A percentile compares a stretch with the other conserved stretches of the same genome.
These are phyloP conservation scores for Mus spicilegus DNA, from an alignment of 2,113 vertebrate genomes.

Conservation along the genomic window DNA sequence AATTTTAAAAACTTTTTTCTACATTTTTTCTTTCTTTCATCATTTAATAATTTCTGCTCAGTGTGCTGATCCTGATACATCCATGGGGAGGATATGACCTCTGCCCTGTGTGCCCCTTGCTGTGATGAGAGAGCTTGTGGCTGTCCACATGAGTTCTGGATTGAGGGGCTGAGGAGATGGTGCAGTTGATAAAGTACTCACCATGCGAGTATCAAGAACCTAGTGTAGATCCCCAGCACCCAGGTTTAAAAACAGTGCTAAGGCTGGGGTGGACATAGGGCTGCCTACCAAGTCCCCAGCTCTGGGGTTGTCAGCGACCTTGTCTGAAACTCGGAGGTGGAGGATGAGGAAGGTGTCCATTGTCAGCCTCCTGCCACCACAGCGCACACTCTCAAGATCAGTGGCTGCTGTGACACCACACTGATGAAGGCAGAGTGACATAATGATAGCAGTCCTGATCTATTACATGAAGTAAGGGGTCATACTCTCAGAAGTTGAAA, in stretches of 20 bases:
- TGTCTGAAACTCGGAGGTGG: background rate
- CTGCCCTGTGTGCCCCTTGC: accelerated
- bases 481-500: background rate
- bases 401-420: accelerated
- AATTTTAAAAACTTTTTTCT: background rate
- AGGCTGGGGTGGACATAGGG: background rate
- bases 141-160: accelerated
- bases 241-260: background rate
- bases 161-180: background rate
- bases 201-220: too few relatives aligned
- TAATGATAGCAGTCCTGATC: background rate
- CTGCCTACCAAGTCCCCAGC: background rate
- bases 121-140: background rate
- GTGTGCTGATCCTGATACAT: background rate
- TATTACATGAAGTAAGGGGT: background rate
- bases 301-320: background rate
- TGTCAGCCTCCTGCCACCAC: background rate
- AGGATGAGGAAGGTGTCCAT: background rate
- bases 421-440: background rate
- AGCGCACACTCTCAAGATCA: accelerated
- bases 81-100: accelerated
- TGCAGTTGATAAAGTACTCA: background rate
- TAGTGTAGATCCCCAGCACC: background rate
- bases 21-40: background rate
- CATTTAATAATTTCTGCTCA: background rate